Evolutionary conservation across 2,888 invertebrate species (phyloP).

Genomic region (Boloria euphrosyne): DNA sequence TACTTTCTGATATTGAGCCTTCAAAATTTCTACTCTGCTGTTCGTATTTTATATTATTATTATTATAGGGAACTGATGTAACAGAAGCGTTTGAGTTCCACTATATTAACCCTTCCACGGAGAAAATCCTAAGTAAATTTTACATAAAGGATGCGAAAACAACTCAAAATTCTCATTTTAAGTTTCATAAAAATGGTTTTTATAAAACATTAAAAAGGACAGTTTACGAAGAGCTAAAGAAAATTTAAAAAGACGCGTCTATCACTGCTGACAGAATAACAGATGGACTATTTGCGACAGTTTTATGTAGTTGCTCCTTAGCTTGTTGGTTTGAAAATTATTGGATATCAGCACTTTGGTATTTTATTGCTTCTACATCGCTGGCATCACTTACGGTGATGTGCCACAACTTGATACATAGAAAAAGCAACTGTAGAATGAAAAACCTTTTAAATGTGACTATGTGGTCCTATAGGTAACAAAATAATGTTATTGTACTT

Average conservation of each 20-base stretch:
- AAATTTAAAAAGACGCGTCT: conserved; percentile 66
- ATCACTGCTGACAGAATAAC: conserved; percentile 59
- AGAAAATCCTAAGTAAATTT: conserved; percentile 81
- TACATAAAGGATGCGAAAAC: conserved; percentile 84
- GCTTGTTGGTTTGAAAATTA: conserved; percentile 51
- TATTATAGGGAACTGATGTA: conserved; percentile 86
- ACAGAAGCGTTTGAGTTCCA: conserved; percentile 90
- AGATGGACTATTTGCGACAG: conserved; percentile 61
- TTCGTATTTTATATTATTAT: conserved; percentile 27
- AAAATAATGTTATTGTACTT: background rate
- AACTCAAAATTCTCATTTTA: conserved; percentile 87
- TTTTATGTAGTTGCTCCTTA: conserved; percentile 56
- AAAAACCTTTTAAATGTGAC: conserved; percentile 89
- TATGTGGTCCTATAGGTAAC: conserved; percentile 84
- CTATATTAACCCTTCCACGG: conserved; percentile 83
- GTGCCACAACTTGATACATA: conserved; percentile 90
- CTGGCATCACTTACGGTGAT: conserved; percentile 83
- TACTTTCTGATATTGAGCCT: background rate
- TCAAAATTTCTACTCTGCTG: conserved; percentile 9
- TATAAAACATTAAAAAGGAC: conserved; percentile 85
- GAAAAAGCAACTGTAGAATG: conserved; percentile 89
- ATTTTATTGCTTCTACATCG: conserved; percentile 78
- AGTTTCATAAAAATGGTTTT: conserved; percentile 88
- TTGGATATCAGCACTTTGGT: conserved; percentile 55
- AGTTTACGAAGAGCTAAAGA: conserved; percentile 80